Conservation (phyloP, 2,888 invertebrate genomes). For the Pocota personata region DNA sequence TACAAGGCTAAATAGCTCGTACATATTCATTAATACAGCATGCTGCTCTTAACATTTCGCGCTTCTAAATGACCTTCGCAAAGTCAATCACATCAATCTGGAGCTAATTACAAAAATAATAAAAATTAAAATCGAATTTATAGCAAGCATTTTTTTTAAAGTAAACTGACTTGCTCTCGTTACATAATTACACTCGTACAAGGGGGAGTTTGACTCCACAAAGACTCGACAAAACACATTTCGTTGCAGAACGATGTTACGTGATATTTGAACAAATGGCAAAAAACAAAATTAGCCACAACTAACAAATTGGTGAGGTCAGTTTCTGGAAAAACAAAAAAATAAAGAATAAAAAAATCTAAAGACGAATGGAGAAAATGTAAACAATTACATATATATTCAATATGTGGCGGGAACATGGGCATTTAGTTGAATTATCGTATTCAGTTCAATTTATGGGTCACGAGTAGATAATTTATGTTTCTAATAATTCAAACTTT, state of each 20-base stretch:
- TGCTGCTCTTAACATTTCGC: slow-evolving; percentile 18
- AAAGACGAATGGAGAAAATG: neutral
- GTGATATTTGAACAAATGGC: neutral
- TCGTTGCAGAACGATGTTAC: slow-evolving; percentile 6
- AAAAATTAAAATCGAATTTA: neutral
- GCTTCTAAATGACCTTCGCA: slow-evolving; percentile 6
- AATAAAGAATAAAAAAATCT: neutral
- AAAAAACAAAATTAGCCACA: neutral
- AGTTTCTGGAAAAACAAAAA: slow-evolving; percentile 18
- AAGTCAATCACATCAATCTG: slow-evolving; percentile 9
- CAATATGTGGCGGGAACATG: neutral
- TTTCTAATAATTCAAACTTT: too few relatives aligned
- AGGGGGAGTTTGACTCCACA: neutral
- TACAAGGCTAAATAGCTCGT: slow-evolving; percentile 17
- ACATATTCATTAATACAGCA: slow-evolving; percentile 21
- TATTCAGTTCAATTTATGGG: too few relatives aligned
- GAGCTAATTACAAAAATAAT: neutral
- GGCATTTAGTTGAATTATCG: neutral
- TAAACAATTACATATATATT: neutral
- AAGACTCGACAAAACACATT: neutral
- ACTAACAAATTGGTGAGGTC: slow-evolving; percentile 5
- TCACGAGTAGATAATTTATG: too few relatives aligned
- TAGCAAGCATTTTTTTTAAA: neutral
- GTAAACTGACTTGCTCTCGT: neutral
- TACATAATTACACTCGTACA: neutral